These are phyloP conservation scores for Pristionchus fissidentatus DNA, from an alignment of 2,888 invertebrate species.

Conservation along the genomic window DNA sequence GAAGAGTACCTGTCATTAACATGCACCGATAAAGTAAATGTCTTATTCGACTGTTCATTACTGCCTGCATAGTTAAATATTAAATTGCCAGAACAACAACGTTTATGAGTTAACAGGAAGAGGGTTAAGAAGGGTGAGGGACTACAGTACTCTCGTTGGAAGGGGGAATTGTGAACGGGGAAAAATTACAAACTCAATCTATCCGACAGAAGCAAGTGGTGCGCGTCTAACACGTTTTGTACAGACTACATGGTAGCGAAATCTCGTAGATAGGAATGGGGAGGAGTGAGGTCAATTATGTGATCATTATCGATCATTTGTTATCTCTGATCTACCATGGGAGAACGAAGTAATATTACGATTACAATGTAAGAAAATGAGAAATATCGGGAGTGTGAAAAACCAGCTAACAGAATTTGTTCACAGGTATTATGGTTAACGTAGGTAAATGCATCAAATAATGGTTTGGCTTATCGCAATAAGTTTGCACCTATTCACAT, in stretches of 20 bases:
- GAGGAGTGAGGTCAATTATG: slow-evolving; percentile 31
- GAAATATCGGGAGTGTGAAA: background rate
- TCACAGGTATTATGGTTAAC: slow-evolving; percentile 34
- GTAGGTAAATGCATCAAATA: background rate
- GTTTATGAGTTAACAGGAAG: slow-evolving; percentile 20
- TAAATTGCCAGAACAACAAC: background rate
- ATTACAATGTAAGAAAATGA: no score
- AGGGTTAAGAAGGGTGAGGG: background rate
- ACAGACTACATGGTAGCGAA: slow-evolving; percentile 38
- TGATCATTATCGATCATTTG: background rate
- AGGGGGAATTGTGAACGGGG: no score
- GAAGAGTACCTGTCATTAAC: background rate
- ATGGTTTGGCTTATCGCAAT: background rate
- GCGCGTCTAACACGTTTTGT: slow-evolving; percentile 37
- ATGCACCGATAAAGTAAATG: background rate
- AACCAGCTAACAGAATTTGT: slow-evolving; percentile 2
- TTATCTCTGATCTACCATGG: slow-evolving; percentile 33
- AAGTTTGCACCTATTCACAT: background rate
- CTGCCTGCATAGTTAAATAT: no score
- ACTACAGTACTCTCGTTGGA: background rate
- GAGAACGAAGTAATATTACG: no score
- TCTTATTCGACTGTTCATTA: no score
- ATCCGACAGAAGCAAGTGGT: background rate
- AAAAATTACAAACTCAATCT: no score
- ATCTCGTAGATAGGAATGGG: slow-evolving; percentile 27